Evolutionary conservation across 2,797 vertebrate species (phyloP).

Genomic region (Apogon hyalosoma): DNA sequence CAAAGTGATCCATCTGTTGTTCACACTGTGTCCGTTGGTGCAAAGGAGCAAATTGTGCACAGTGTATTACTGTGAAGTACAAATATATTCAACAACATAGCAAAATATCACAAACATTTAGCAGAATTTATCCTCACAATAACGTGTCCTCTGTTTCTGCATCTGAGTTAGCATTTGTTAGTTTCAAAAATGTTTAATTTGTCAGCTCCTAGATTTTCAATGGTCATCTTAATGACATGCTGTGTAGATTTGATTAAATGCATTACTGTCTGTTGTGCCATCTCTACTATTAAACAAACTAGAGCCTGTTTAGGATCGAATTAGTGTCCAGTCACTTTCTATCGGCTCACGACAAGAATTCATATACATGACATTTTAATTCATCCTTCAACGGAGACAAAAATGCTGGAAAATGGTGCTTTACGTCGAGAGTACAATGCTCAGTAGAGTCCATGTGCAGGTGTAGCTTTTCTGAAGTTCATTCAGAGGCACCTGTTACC

Average conservation of each 20-base stretch:
- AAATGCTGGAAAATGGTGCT: slow-evolving; percentile 28
- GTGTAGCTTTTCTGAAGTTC: slow-evolving; percentile 22
- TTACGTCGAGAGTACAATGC: slow-evolving; percentile 22
- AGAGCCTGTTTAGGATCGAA: slow-evolving; percentile 1
- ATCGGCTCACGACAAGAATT: slow-evolving; percentile 6
- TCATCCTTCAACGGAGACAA: slow-evolving; percentile 3
- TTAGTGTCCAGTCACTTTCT: neutral
- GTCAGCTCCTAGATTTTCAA: slow-evolving; percentile 5
- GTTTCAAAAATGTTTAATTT: slow-evolving; percentile 1
- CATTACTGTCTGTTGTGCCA: neutral
- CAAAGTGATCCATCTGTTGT: slow-evolving; percentile 32
- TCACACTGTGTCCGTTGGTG: slow-evolving; percentile 53
- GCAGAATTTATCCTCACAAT: slow-evolving; percentile 20
- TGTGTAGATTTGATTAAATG: slow-evolving; percentile 21
- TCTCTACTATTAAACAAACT: slow-evolving; percentile 3
- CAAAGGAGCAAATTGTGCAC: slow-evolving; percentile 60
- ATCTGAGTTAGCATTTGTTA: neutral
- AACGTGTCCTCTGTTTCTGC: neutral
- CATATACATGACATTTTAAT: slow-evolving; percentile 12
- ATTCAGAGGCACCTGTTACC: slow-evolving; percentile 18
- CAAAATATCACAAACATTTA: slow-evolving; percentile 11
- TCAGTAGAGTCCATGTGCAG: slow-evolving; percentile 19
- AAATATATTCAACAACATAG: slow-evolving; percentile 32
- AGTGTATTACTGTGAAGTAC: slow-evolving; percentile 39
- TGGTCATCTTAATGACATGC: slow-evolving; percentile 5